Conservation (phyloP, 2,797 vertebrate genomes). For the Austrolebias charrua region DNA sequence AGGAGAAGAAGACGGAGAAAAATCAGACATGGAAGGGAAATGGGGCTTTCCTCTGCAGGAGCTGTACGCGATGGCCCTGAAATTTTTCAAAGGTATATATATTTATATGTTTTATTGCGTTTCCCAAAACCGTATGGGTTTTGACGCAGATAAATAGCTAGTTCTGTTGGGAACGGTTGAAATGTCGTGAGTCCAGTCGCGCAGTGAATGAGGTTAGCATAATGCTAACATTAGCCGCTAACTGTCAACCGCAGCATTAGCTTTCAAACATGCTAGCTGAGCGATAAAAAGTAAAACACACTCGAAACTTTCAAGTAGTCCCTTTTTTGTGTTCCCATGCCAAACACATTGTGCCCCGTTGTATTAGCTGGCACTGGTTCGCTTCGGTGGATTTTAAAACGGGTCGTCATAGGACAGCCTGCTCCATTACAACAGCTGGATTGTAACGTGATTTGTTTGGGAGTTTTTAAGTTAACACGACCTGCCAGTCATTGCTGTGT, state of each 20-base stretch:
- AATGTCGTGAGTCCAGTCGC: background rate
- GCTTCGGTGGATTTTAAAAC: no score
- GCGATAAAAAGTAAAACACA: conserved; percentile 2
- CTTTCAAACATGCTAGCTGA: conserved; percentile 9
- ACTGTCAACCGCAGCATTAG: conserved; percentile 61
- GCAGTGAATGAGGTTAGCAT: conserved; percentile 23
- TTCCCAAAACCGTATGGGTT: background rate
- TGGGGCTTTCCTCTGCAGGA: conserved; percentile 93
- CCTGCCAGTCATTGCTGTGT: conserved; percentile 6
- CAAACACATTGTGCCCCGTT: background rate
- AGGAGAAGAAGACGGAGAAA: conserved; percentile 75
- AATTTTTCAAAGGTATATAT: conserved; percentile 92
- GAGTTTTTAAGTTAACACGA: conserved; percentile 38
- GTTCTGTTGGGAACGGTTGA: background rate
- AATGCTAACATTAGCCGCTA: conserved; percentile 58
- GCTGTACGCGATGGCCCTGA: conserved; percentile 90
- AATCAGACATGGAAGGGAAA: conserved; percentile 81
- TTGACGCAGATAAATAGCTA: fast-evolving
- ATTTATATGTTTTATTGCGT: no score
- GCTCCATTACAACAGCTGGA: no score
- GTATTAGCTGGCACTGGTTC: background rate
- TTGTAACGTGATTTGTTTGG: conserved; percentile 13
- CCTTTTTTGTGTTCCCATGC: background rate
- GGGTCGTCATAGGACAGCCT: no score
- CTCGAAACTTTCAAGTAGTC: background rate